Base-by-base conservation (phyloP, 1,140 invertebrate species). In the Bombus polaris region DNA sequence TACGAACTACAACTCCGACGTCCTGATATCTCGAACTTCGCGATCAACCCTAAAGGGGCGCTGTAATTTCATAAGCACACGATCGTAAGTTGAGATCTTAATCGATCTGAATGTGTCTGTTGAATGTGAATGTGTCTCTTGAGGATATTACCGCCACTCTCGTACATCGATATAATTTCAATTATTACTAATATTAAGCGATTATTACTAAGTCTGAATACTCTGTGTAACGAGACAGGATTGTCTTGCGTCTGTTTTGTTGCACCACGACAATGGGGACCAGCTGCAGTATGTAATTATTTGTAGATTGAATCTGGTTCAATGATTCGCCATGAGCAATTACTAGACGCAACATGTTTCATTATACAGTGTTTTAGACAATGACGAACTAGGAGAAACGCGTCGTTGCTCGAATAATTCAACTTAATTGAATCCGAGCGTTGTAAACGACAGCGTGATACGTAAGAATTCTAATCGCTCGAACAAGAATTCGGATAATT, bases 271-370 rank as follows among this genome's bases (percentile, higher is more conserved):
- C 75, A 77, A 65, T 65, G 15, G 75, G 15, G 18, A 10, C 8
- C 44, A 53, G 32, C 42, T 62, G 59, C 39, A 8, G 37, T 42
- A 77, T 59, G 59, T 77, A 77, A 77, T 77, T 77, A 77, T 37
- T 77, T n/a, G 75, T 35, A 53, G 37, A 78, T 78, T 44, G 35
- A 65, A 77, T 65, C 39, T 42, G n/a, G 13, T 39, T 39, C 75
- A 62, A 62, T 62, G 59, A 25, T 39, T 9, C 37, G 28, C 53
- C 13, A 77, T 18, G 32, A 42, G 35, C 25, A 39, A 8, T 62
- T 22, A 4, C 35, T 3, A 57, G 74, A 59, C 75, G 18, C 37
- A 32, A 44, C n/a, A 28, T 32, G 35, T 78, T 47, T 78, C 28
- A 59, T 53, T 32, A 28, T 53, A 57, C 22, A 18, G 15, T 18